phyloP scores from a whole-genome alignment of 2,888 invertebrate genomes.

The Stegophylla sp. region DNA sequence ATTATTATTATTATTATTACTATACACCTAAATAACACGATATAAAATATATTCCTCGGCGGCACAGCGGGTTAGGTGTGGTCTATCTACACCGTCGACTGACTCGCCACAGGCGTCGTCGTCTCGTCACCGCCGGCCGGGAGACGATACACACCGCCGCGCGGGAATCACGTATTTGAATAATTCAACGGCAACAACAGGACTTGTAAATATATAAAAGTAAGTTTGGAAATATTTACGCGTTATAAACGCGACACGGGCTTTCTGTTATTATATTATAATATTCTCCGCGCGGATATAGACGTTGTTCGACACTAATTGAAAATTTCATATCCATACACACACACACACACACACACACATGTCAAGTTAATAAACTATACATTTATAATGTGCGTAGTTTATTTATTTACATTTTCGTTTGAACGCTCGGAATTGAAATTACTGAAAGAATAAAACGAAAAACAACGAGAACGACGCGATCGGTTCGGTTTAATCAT shows the following conservation, averaged over 20 bases:
- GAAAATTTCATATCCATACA: constrained; percentile 37
- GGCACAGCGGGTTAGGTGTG: constrained; percentile 56
- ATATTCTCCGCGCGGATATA: background rate
- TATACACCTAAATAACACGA: too few species aligned
- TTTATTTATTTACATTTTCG: too few species aligned
- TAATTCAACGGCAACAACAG: constrained; percentile 33
- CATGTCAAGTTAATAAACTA: too few species aligned
- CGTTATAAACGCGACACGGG: background rate
- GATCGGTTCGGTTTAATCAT: too few species aligned
- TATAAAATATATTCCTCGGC: too few species aligned
- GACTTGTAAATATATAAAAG: background rate
- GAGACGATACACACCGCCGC: background rate
- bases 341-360: background rate
- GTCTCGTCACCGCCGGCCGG: background rate
- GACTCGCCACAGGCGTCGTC: background rate
- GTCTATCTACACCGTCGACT: constrained; percentile 33
- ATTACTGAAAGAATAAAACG: too few species aligned
- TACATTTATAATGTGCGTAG: too few species aligned
- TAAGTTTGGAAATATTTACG: too few species aligned
- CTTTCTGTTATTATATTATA: too few species aligned
- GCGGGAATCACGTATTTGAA: constrained; percentile 38
- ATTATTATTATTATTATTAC: too few species aligned
- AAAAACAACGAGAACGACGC: too few species aligned
- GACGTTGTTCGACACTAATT: constrained; percentile 39
- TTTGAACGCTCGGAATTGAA: too few species aligned